A percentile compares a stretch with the other conserved stretches of the same genome.
Evolutionary conservation across 2,888 invertebrate genomes (phyloP).

Genomic region (Eristalinus aeneus): DNA sequence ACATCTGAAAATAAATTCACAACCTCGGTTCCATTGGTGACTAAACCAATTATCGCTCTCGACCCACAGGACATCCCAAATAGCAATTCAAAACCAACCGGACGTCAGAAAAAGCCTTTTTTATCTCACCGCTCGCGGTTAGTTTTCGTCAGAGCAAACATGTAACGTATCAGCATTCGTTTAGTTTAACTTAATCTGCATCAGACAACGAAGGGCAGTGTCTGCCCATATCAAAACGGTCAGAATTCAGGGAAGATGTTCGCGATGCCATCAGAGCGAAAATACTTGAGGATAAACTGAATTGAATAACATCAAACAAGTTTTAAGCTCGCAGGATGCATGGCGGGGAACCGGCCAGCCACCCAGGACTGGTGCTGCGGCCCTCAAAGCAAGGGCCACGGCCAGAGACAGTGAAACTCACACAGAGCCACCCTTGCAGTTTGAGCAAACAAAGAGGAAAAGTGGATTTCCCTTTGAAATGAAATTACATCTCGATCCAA

Average conservation of each 20-base stretch:
- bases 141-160: background rate
- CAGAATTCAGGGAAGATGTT: background rate
- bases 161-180: background rate
- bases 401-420: background rate
- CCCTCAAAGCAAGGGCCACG: background rate
- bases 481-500: slow-evolving; percentile 66
- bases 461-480: slow-evolving; percentile 62
- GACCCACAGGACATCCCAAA: background rate
- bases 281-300: background rate
- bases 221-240: background rate
- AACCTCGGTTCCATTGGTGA: background rate
- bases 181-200: background rate
- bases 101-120: background rate
- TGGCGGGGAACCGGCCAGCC: background rate
- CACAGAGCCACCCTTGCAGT: slow-evolving; percentile 36
- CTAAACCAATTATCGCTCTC: background rate
- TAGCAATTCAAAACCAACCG: background rate
- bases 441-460: slow-evolving; percentile 45
- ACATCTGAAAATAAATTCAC: background rate
- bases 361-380: background rate
- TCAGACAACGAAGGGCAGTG: background rate
- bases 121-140: background rate
- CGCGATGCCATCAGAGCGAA: background rate
- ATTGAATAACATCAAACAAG: slow-evolving; percentile 32
- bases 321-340: background rate